Evolutionary conservation across 2,797 vertebrate species (phyloP), one percentile per base, ranked within the genome.

Genomic region (Microchirus variegatus): DNA sequence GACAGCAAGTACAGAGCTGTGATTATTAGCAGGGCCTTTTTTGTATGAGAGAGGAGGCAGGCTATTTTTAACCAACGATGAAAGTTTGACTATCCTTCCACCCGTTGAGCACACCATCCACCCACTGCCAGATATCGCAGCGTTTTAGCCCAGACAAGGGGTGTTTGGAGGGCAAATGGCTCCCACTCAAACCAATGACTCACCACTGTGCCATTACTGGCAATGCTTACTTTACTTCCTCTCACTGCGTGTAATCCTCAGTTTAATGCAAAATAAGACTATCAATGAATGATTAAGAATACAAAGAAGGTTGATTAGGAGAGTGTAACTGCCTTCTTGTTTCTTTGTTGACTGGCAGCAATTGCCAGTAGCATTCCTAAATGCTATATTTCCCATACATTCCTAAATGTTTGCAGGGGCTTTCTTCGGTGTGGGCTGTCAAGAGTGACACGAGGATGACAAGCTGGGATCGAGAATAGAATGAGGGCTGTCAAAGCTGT

Each of bases 21-120:
- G 90, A 93, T 92, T 93, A 89, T 90, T 92, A 93, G 84, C 90
- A 91, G 87, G 85, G 78, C 78, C 73, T 44, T 75, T 79, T 89
- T 77, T 74, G 69, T 77, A 72, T 9, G 46, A 63, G 65, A 73
- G 69, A 70, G 74, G 70, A 78, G 76, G 59, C 53, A 44, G 55
- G 63, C 81, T 94, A 92, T 92, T 91, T 93, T 90, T 92, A 92
- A 80, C 80, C 60, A 42, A 52, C 49, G 67, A 74, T 87, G 79
- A 90, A 88, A 89, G 82, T 87, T 91, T 79, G 70, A 85, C 83
- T 78, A 83, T 88, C 80, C 83, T 69, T 85, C 75, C 80, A 79
- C 75, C 78, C 84, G 61, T 72, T 63, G 69, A 71, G 61, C 60
- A 82, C 75, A 80, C 72, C 72, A 55, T 75, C 77, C 63, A 63